phyloP scores from a whole-genome alignment of 2,113 vertebrate species.

The Lagopus muta region DNA sequence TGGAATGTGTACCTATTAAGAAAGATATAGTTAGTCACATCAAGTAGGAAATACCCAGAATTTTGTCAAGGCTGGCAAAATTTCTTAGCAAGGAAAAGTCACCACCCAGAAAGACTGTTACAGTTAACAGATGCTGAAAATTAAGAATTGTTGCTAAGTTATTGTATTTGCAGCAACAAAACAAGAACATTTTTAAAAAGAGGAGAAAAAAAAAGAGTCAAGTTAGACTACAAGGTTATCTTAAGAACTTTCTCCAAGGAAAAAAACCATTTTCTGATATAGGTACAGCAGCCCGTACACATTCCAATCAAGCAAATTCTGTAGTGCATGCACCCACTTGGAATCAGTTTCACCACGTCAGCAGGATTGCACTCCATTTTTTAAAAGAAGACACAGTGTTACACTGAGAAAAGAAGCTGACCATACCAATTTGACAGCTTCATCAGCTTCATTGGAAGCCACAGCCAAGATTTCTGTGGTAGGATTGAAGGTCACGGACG shows the following conservation, averaged over 20 bases:
- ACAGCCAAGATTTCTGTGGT: constrained; percentile 90
- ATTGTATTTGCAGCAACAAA: background rate
- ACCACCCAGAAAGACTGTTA: fast-evolving
- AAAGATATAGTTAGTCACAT: background rate
- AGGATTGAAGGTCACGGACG: constrained; percentile 88
- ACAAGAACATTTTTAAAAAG: background rate
- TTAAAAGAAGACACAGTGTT: background rate
- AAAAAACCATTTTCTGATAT: background rate
- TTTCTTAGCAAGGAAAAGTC: background rate
- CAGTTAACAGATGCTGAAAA: background rate
- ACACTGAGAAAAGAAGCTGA: background rate
- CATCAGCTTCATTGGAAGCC: constrained; percentile 84
- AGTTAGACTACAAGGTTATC: background rate
- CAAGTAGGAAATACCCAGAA: background rate
- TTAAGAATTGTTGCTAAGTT: background rate
- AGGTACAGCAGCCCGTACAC: background rate
- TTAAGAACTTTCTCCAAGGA: background rate
- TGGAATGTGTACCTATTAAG: constrained; percentile 88
- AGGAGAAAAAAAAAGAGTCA: background rate
- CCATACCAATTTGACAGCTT: constrained; percentile 89
- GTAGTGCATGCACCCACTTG: background rate
- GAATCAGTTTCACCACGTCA: background rate
- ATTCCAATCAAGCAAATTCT: background rate
- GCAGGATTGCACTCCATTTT: background rate
- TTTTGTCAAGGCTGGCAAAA: background rate